phyloP scores from a whole-genome alignment of 2,113 vertebrate genomes.

The Myotis lucifugus region DNA sequence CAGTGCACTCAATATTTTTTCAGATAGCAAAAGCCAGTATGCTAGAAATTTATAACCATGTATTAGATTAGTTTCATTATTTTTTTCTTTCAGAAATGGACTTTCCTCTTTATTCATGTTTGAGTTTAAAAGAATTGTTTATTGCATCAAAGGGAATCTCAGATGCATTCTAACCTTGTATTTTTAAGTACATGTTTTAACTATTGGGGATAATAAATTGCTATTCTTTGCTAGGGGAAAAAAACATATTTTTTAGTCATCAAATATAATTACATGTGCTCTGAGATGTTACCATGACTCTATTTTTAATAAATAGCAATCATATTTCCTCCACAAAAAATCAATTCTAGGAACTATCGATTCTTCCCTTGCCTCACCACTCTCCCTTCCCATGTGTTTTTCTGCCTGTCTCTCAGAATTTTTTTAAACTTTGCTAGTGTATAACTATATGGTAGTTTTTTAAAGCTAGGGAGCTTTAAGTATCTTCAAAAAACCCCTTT shows the following conservation, averaged over 20 bases:
- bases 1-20: conserved; percentile 22
- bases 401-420: neutral
- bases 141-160: neutral
- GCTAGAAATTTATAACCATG: neutral
- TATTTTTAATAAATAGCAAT: conserved; percentile 66
- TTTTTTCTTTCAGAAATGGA: conserved; percentile 32
- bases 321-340: conserved; percentile 64
- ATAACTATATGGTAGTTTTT: conserved; percentile 5
- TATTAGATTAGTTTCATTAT: conserved; percentile 28
- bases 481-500: neutral
- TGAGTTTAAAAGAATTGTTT: conserved; percentile 48
- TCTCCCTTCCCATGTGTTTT: neutral
- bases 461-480: neutral
- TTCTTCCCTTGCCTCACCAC: conserved; percentile 21
- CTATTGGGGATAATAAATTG: conserved; percentile 24
- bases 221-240: conserved; percentile 26
- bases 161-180: neutral
- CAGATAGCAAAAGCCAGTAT: neutral
- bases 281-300: conserved; percentile 50
- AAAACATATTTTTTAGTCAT: conserved; percentile 52
- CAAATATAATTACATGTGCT: conserved; percentile 46
- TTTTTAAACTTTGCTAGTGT: neutral
- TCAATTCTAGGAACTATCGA: conserved; percentile 55
- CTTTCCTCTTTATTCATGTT: neutral
- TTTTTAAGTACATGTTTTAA: conserved; percentile 54